phyloP scores from a whole-genome alignment of 2,113 vertebrate genomes.

The Grantiella picta region DNA sequence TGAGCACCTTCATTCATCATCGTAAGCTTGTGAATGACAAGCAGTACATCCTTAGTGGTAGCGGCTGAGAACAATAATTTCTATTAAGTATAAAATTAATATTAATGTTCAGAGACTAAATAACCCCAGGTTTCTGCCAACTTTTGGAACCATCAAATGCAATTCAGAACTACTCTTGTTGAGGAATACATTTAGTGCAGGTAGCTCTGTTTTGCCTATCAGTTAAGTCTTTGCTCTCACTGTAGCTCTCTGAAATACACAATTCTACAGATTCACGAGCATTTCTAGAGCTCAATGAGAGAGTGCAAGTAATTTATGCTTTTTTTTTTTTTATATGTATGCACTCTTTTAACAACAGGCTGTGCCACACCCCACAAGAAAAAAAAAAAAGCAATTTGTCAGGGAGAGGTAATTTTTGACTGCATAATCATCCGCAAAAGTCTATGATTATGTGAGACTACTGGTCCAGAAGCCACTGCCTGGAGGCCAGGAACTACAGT shows the following conservation, averaged over 20 bases:
- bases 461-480: neutral
- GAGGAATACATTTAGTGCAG: neutral
- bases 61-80: neutral
- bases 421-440: neutral
- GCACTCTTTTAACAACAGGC: neutral
- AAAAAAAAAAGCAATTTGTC: neutral
- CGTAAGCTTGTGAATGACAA: neutral
- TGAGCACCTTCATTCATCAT: neutral
- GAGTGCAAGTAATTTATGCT: neutral
- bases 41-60: neutral
- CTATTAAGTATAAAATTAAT: neutral
- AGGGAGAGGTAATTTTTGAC: neutral
- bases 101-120: neutral
- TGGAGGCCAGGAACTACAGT: neutral
- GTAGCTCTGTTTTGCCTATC: neutral
- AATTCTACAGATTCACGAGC: neutral
- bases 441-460: neutral
- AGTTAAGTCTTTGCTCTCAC: neutral
- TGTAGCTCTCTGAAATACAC: neutral
- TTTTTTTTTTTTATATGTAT: neutral
- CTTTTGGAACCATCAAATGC: neutral
- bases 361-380: neutral
- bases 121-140: neutral
- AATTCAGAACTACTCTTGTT: neutral
- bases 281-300: neutral